Base-by-base conservation (phyloP, 1,140 invertebrate genomes). In the Ostrea edulis region DNA sequence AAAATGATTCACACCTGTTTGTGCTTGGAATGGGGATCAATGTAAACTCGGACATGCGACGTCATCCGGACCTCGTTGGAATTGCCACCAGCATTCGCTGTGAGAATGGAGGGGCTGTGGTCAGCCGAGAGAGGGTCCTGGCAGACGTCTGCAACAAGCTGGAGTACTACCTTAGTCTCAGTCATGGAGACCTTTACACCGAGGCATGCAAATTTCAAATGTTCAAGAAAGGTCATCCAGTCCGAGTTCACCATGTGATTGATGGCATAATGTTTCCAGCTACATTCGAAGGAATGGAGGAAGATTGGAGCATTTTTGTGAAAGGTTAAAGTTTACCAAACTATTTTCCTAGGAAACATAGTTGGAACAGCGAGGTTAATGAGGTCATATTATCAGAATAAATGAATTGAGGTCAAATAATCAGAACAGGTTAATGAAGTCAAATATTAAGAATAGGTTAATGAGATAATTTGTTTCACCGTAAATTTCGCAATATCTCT, bases 11-110 rank as follows among this genome's bases (percentile, higher is more conserved):
- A 11, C 54, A 84, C 52, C 29, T 92, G 12, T 88, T 88, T 22
- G 87, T 92, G 44, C 86, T 92, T 51, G 92, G 92, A 11, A 88
- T 92, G 44, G 92, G 92, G n/a, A 83, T 93, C 29, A 93, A 93
- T 88, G 89, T 93, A 1, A 93, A 93, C 85, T 86, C 90, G 12
- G 91, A 92, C 83, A 86, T 91, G 52, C 87, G 91, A 0, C 53
- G 90, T 17, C 86, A 89, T 65, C 82, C 87, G 29, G 87, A 86
- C 11, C 85, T 93, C 8, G n/a, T 85, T 2, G 58, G 53, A 17
- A 85, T 91, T 22, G 90, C 92, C 1, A 92, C 92, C 0, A 93
- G 92, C 51, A 54, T 91, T 17, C 44, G 81, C 4, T 89, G 89
- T 90, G 92, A 93, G 55, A 82, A 89, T 20, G 84, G 85, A 14